phyloP scores from a whole-genome alignment of 2,113 vertebrate genomes.

The Nymphicus hollandicus region DNA sequence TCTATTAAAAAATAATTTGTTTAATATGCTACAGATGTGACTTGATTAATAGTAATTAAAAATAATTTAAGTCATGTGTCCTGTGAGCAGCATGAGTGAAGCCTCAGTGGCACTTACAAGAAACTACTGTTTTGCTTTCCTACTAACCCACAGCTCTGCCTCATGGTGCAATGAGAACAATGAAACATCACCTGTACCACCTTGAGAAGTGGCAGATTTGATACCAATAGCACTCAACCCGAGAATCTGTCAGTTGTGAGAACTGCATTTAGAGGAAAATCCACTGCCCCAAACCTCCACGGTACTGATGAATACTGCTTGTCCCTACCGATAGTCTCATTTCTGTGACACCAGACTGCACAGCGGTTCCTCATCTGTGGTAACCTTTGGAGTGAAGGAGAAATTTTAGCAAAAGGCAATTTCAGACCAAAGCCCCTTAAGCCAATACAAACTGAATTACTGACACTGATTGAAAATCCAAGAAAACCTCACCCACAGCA shows the following conservation, averaged over 20 bases:
- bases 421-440: background rate
- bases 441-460: background rate
- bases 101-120: background rate
- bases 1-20: background rate
- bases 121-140: background rate
- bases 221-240: background rate
- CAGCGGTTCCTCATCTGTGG: background rate
- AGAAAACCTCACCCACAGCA: background rate
- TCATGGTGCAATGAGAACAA: background rate
- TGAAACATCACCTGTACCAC: background rate
- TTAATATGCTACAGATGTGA: background rate
- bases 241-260: background rate
- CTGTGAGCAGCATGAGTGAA: background rate
- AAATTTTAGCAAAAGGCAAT: background rate
- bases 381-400: background rate
- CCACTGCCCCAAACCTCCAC: background rate
- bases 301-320: background rate
- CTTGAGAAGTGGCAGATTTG: background rate
- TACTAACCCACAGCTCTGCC: background rate
- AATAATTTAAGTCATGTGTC: background rate
- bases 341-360: background rate
- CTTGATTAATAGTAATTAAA: background rate
- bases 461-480: background rate
- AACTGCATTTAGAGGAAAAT: background rate
- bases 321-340: background rate